phyloP scores from a whole-genome alignment of 2,888 invertebrate species.

The Cotesia congregata region DNA sequence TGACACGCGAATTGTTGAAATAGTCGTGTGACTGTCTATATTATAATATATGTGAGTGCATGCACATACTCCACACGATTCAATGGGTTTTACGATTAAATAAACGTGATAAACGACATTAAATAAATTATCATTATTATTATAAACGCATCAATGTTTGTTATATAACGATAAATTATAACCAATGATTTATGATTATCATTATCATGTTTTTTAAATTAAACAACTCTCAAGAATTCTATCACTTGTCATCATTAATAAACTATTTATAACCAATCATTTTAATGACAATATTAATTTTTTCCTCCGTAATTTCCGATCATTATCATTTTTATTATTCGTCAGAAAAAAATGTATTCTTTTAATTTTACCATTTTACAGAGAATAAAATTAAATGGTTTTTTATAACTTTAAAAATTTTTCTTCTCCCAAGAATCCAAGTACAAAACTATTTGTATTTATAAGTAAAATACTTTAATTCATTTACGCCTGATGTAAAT shows the following conservation, averaged over 20 bases:
- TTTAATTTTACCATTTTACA: background rate
- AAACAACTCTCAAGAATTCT: background rate
- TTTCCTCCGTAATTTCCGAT: background rate
- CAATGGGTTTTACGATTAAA: slow-evolving; percentile 34
- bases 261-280: background rate
- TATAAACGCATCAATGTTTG: background rate
- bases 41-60: background rate
- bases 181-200: background rate
- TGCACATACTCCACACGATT: background rate
- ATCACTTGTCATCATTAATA: background rate
- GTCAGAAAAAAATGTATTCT: background rate
- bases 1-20: slow-evolving; percentile 17
- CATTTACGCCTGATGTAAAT: background rate
- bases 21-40: background rate
- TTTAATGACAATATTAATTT: background rate
- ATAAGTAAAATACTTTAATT: too few relatives aligned
- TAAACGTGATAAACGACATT: slow-evolving; percentile 10
- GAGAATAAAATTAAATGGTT: too few relatives aligned
- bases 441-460: too few relatives aligned
- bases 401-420: too few relatives aligned
- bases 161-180: background rate
- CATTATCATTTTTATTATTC: background rate
- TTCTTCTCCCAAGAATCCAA: too few relatives aligned
- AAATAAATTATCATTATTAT: slow-evolving; percentile 1
- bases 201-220: background rate